Evolutionary conservation across 1,140 invertebrate genomes (phyloP).

Genomic region (Gryon sp.): DNA sequence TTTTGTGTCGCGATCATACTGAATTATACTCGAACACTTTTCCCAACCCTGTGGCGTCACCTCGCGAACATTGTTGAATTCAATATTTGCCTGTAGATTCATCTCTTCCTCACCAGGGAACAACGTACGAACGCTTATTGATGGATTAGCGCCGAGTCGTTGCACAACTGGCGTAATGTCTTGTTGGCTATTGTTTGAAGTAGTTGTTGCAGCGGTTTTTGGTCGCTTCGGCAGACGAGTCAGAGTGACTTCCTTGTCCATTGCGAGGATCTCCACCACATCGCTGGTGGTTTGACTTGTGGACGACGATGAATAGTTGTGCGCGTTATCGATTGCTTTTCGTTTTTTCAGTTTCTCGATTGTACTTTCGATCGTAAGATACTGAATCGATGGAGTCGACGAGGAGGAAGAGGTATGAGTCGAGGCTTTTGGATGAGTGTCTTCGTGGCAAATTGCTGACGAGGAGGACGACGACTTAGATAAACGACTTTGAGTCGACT

Average conservation of each 20-base stretch:
- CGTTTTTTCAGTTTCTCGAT: conserved; percentile 77
- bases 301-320: conserved; percentile 24
- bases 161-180: conserved; percentile 78
- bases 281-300: conserved; percentile 59
- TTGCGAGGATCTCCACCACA: conserved; percentile 75
- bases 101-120: conserved; percentile 90
- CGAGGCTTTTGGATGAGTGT: conserved; percentile 16
- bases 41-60: conserved; percentile 90
- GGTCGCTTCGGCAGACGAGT: conserved; percentile 75
- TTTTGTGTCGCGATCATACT: conserved; percentile 90
- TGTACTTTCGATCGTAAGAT: conserved; percentile 71
- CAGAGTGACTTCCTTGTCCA: conserved; percentile 78
- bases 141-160: conserved; percentile 86
- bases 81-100: conserved; percentile 86
- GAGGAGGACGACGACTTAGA: conserved; percentile 6
- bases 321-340: conserved; percentile 68
- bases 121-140: conserved; percentile 87
- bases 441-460: conserved; percentile 3
- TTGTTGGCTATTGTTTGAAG: no score
- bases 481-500: conserved; percentile 46
- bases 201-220: conserved; percentile 45
- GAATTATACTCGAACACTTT: conserved; percentile 87
- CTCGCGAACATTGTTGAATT: conserved; percentile 84
- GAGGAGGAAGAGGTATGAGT: no score
- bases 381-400: conserved; percentile 53